Evolutionary conservation across 2,888 invertebrate species (phyloP).

Genomic region (Xestia sexstrigata): DNA sequence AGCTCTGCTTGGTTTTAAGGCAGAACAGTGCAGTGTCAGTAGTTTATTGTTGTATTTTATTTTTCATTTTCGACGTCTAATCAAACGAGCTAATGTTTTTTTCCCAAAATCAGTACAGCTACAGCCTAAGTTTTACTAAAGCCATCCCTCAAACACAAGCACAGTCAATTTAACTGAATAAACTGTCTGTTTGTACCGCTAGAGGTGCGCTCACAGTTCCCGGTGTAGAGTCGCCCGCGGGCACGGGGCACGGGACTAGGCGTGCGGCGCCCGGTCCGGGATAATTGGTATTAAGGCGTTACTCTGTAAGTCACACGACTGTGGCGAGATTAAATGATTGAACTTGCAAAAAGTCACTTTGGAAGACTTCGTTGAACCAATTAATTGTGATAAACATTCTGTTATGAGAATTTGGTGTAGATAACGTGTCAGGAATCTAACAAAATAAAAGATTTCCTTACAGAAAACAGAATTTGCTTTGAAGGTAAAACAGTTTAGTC

Average conservation of each 20-base stretch:
- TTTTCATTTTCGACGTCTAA: not conserved
- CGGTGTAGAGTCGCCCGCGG: conserved; percentile 23
- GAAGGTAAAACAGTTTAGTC: too few relatives aligned
- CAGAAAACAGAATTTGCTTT: not conserved
- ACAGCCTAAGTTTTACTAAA: not conserved
- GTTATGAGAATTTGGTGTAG: not conserved
- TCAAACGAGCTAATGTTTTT: not conserved
- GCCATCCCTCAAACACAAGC: not conserved
- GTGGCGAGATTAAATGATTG: conserved; percentile 30
- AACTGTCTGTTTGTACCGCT: conserved; percentile 8
- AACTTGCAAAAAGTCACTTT: conserved; percentile 34
- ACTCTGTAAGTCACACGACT: conserved; percentile 36
- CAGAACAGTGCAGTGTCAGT: not conserved
- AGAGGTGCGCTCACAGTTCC: conserved; percentile 19
- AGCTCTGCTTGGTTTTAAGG: not conserved
- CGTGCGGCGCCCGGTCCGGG: not conserved
- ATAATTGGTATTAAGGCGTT: conserved; percentile 47
- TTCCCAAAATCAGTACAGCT: not conserved
- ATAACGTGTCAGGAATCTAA: not conserved
- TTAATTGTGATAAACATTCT: not conserved
- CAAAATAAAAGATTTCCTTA: not conserved
- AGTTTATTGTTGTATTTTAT: not conserved
- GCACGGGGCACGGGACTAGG: not conserved
- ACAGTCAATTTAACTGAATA: conserved; percentile 35
- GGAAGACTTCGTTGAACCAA: not conserved